Evolutionary conservation across 2,113 vertebrate species (phyloP).

Genomic region (Boleophthalmus pectinirostris): DNA sequence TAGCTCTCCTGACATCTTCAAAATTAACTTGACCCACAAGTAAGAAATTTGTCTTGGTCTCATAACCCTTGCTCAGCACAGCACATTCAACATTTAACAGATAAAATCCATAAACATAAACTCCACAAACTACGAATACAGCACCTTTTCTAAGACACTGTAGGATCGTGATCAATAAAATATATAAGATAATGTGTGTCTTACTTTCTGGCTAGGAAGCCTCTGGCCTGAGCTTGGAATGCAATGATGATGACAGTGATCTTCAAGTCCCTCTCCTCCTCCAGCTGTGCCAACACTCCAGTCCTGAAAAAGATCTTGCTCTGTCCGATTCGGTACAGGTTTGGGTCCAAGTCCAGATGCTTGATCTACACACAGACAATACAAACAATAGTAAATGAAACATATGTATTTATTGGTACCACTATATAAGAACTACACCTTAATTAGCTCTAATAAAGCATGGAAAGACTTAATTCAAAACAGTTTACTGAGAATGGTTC

Average conservation of each 20-base stretch:
- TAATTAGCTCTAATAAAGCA: no score
- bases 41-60: background rate
- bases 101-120: background rate
- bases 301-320: constrained; percentile 99
- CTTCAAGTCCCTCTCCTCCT: constrained; percentile 95
- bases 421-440: no score
- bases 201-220: constrained; percentile 94
- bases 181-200: constrained; percentile 9
- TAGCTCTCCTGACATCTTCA: background rate
- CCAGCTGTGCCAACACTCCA: constrained; percentile 92
- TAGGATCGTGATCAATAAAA: background rate
- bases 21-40: background rate
- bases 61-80: background rate
- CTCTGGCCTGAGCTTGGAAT: constrained; percentile 92
- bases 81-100: no score
- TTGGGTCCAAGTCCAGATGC: constrained; percentile 94
- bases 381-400: background rate
- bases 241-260: constrained; percentile 94
- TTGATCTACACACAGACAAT: constrained; percentile 80
- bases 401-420: background rate
- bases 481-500: no score
- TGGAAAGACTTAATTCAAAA: no score
- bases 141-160: background rate
- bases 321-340: constrained; percentile 94
- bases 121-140: background rate